Percentiles rank a stretch among this genome's conserved stretches.
These are phyloP conservation scores for Fabriciana adippe DNA, from an alignment of 2,888 invertebrate species.

Conservation along the genomic window DNA sequence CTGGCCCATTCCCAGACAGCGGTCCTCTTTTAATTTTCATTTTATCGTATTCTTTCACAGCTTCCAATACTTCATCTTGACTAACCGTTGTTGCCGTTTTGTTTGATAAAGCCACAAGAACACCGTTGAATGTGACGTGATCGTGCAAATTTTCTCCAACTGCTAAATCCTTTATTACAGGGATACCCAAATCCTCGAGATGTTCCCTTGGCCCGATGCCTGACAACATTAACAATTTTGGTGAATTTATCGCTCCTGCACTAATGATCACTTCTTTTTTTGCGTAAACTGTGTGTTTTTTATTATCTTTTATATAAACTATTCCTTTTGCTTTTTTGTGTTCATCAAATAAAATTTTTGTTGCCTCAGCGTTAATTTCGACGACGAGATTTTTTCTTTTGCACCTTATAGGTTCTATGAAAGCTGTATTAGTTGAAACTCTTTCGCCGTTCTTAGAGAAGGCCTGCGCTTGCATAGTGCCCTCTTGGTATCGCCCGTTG, in stretches of 20 bases:
- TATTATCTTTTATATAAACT: slow-evolving; percentile 49
- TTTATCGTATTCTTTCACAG: slow-evolving; percentile 62
- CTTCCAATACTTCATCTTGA: slow-evolving; percentile 60
- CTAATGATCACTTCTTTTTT: slow-evolving; percentile 65
- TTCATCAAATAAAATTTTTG: slow-evolving; percentile 80
- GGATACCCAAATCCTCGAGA: slow-evolving; percentile 51
- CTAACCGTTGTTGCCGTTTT: slow-evolving; percentile 68
- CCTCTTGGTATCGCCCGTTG: slow-evolving; percentile 78
- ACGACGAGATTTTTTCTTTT: slow-evolving; percentile 76
- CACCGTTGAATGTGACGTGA: slow-evolving; percentile 67
- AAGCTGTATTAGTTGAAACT: slow-evolving; percentile 84
- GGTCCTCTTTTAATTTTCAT: slow-evolving; percentile 68
- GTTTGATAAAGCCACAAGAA: slow-evolving; percentile 78
- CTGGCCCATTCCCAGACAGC: slow-evolving; percentile 77
- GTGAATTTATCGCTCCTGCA: slow-evolving; percentile 60
- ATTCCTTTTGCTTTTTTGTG: slow-evolving; percentile 60
- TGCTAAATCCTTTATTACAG: slow-evolving; percentile 55
- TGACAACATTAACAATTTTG: slow-evolving; percentile 65
- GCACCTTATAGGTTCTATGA: slow-evolving; percentile 84
- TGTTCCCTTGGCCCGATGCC: slow-evolving; percentile 64
- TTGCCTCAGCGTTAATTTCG: slow-evolving; percentile 76
- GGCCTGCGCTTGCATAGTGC: slow-evolving; percentile 82
- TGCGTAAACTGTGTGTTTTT: slow-evolving; percentile 50
- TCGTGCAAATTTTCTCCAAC: slow-evolving; percentile 71
- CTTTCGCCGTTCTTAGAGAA: slow-evolving; percentile 80